phyloP scores from a whole-genome alignment of 2,888 invertebrate species.

The Ennomos erosarius region DNA sequence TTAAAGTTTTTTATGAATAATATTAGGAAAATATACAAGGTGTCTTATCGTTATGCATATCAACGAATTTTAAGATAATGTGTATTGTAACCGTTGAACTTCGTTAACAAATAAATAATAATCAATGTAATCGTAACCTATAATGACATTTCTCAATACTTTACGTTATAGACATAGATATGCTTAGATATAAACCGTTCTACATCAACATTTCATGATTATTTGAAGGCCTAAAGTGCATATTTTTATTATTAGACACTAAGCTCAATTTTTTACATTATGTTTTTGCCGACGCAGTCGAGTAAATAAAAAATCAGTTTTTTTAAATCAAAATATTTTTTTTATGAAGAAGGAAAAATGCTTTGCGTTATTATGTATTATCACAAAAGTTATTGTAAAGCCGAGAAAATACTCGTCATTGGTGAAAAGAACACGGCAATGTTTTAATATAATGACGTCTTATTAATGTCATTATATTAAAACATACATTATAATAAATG shows the following conservation, averaged over 20 bases:
- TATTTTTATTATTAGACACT: background rate
- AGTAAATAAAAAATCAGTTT: no score
- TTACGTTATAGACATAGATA: conserved; percentile 10
- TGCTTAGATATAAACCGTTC: conserved; percentile 10
- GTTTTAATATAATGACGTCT: background rate
- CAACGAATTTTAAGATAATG: conserved; percentile 76
- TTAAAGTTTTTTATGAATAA: conserved; percentile 71
- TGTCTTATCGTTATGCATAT: conserved; percentile 85
- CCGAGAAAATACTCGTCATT: no score
- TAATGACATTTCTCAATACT: conserved; percentile 25
- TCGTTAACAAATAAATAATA: conserved; percentile 32
- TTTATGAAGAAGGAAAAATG: no score
- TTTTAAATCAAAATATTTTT: no score
- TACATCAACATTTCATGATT: conserved; percentile 8
- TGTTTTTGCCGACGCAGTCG: background rate
- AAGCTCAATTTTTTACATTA: background rate
- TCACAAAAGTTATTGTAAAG: no score
- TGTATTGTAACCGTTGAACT: conserved; percentile 38
- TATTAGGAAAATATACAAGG: conserved; percentile 78
- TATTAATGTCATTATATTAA: background rate
- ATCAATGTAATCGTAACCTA: conserved; percentile 35
- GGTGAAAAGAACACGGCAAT: background rate
- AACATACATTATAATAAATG: background rate
- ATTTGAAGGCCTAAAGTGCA: conserved; percentile 8
- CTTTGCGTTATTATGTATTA: no score